These are phyloP conservation scores for Cephus nigrinus DNA, from an alignment of 2,888 invertebrate genomes.

Conservation along the genomic window DNA sequence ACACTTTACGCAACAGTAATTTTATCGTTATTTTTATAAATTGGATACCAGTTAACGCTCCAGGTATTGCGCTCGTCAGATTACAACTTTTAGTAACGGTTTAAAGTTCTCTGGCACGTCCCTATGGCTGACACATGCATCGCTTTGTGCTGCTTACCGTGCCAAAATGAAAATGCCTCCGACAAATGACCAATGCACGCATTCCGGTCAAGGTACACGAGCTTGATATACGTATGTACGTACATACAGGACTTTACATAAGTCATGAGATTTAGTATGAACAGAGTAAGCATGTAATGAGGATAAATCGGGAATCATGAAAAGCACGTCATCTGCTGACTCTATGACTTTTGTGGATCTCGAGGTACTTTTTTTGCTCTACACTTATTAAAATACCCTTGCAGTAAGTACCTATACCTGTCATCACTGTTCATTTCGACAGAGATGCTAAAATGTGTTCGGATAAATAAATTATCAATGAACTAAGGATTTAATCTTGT, in stretches of 20 bases:
- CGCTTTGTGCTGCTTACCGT: neutral
- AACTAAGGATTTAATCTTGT: neutral
- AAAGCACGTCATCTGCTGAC: neutral
- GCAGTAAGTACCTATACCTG: neutral
- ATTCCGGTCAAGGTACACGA: neutral
- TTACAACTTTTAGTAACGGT: conserved; percentile 59
- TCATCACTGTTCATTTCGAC: neutral
- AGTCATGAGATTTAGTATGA: neutral
- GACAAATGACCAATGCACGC: neutral
- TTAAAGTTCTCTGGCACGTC: conserved; percentile 36
- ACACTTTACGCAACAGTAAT: conserved; percentile 64
- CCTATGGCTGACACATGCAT: neutral
- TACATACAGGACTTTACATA: neutral
- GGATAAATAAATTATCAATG: neutral
- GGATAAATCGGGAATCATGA: neutral
- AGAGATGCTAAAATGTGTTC: neutral
- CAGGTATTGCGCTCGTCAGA: conserved; percentile 57
- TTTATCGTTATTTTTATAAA: conserved; percentile 67
- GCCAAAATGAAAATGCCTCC: neutral
- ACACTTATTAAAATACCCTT: neutral
- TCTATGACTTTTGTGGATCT: neutral
- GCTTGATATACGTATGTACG: neutral
- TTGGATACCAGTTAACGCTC: conserved; percentile 65
- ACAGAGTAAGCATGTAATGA: neutral
- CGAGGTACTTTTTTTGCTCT: neutral